Evolutionary conservation across 2,888 invertebrate genomes (phyloP).

Genomic region (Pheosia gnoma): DNA sequence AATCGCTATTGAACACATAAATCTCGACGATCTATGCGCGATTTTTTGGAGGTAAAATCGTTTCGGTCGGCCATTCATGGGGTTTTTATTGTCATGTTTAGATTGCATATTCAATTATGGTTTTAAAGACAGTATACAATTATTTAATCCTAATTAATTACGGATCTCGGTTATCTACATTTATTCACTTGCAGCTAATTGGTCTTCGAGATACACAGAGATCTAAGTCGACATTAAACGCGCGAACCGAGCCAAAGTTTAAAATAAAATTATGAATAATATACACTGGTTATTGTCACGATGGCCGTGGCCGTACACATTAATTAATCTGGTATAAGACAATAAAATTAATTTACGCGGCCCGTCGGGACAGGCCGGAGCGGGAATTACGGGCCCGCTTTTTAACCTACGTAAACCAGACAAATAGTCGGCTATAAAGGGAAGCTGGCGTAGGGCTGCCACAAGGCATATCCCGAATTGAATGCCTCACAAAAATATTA

Average conservation of each 20-base stretch:
- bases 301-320: conserved; percentile 45
- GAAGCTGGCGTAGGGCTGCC: conserved; percentile 30
- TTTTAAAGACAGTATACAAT: not conserved
- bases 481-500: too few relatives aligned
- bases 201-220: not conserved
- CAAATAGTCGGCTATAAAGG: conserved; percentile 51
- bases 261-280: conserved; percentile 48
- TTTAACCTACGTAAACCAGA: conserved; percentile 56
- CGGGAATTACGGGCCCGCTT: conserved; percentile 35
- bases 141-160: too few relatives aligned
- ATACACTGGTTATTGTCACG: conserved; percentile 36
- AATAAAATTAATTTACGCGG: conserved; percentile 56
- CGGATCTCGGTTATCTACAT: too few relatives aligned
- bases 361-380: conserved; percentile 18
- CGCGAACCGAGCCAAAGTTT: conserved; percentile 17
- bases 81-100: conserved; percentile 4
- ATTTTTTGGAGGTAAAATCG: conserved; percentile 46
- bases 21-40: conserved; percentile 52
- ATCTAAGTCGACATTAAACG: not conserved
- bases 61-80: conserved; percentile 34
- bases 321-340: conserved; percentile 56
- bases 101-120: not conserved
- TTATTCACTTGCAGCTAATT: too few relatives aligned
- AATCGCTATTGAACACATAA: conserved; percentile 53
- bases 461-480: too few relatives aligned